A percentile compares a stretch with the other conserved stretches of the same genome.
These are phyloP conservation scores for Luperina nickerlii DNA, from an alignment of 2,888 invertebrate species.

Conservation along the genomic window DNA sequence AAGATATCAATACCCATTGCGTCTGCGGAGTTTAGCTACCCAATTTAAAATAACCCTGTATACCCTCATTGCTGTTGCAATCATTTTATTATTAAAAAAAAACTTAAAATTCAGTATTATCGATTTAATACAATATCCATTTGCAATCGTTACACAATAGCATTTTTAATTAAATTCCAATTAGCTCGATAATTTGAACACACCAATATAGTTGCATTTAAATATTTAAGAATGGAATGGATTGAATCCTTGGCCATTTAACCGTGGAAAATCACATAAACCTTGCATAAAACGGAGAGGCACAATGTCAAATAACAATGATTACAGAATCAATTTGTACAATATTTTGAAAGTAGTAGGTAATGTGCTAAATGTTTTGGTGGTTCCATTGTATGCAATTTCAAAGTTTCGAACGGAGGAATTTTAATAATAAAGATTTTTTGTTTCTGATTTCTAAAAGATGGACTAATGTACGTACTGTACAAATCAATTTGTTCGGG, in stretches of 20 bases:
- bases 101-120: background rate
- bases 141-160: background rate
- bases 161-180: background rate
- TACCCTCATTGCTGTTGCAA: too few relatives aligned
- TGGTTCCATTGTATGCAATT: background rate
- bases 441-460: background rate
- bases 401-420: background rate
- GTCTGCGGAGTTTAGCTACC: too few relatives aligned
- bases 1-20: too few relatives aligned
- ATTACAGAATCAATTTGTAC: conserved; percentile 35
- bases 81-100: background rate
- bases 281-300: conserved; percentile 26
- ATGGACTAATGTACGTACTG: too few relatives aligned
- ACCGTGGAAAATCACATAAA: conserved; percentile 17
- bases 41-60: too few relatives aligned
- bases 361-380: background rate
- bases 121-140: background rate
- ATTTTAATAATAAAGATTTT: background rate
- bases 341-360: conserved; percentile 14
- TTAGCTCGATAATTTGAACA: background rate
- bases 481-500: background rate
- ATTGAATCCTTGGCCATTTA: conserved; percentile 32
- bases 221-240: conserved; percentile 17
- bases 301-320: conserved; percentile 44
- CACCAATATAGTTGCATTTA: background rate